Conservation (phyloP, 2,888 invertebrate species). For the Pachliopta kotzebuea region DNA sequence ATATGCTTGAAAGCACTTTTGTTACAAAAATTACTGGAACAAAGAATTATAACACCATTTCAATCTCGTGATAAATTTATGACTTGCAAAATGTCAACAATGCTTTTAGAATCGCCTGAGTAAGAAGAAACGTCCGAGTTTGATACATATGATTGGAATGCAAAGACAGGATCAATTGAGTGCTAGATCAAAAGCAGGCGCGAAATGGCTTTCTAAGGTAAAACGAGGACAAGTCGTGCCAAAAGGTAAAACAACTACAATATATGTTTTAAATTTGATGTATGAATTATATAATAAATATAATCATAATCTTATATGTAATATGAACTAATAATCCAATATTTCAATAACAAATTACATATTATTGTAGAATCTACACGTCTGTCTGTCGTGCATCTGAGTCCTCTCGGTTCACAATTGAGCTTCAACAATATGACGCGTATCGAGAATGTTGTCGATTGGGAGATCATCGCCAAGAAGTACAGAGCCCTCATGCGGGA, state of each 20-base stretch:
- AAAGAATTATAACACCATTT: background rate
- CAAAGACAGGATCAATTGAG: constrained; percentile 86
- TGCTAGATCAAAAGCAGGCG: constrained; percentile 91
- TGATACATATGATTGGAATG: constrained; percentile 91
- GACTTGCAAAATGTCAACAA: constrained; percentile 2
- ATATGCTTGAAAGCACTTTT: no score
- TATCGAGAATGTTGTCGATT: constrained; percentile 94
- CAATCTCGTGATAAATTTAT: background rate
- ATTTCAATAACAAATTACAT: background rate
- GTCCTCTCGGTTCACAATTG: constrained; percentile 91
- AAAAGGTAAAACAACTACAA: constrained; percentile 70
- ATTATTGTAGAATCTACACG: constrained; percentile 84
- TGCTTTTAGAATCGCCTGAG: constrained; percentile 78
- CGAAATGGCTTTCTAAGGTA: constrained; percentile 93
- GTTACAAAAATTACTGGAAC: background rate
- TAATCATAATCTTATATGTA: no score
- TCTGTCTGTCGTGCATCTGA: constrained; percentile 89
- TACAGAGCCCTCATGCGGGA: constrained; percentile 86
- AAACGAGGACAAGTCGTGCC: constrained; percentile 91
- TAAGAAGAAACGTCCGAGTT: constrained; percentile 89
- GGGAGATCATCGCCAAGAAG: constrained; percentile 94
- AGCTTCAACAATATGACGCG: constrained; percentile 89
- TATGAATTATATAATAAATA: no score
- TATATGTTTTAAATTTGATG: background rate
- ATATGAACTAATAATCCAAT: no score